Evolutionary conservation across 2,888 invertebrate species (phyloP).

Genomic region (Germaria angustata): DNA sequence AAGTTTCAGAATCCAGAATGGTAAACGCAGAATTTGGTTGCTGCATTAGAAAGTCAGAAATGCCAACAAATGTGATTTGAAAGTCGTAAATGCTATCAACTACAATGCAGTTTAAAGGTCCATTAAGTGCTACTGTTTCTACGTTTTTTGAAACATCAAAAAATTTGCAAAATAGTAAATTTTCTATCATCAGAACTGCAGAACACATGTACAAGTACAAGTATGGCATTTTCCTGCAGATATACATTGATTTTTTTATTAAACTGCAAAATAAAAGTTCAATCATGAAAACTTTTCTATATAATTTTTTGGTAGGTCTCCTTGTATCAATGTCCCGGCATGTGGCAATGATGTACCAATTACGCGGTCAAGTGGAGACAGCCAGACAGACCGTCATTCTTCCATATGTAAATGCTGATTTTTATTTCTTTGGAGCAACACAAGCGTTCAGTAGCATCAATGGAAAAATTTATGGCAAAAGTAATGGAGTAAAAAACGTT

Average conservation of each 20-base stretch:
- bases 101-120: no score
- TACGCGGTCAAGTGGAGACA: not conserved
- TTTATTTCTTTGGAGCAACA: not conserved
- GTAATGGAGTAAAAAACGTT: not conserved
- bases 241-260: not conserved
- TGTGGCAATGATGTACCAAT: slow-evolving; percentile 16
- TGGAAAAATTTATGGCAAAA: not conserved
- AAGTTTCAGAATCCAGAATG: no score
- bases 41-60: no score
- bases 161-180: no score
- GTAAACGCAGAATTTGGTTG: no score
- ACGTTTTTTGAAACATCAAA: not conserved
- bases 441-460: not conserved
- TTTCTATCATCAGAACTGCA: not conserved
- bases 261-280: not conserved
- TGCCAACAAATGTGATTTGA: no score
- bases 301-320: no score
- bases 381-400: not conserved
- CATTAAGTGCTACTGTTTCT: no score
- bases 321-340: not conserved
- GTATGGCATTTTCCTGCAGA: no score
- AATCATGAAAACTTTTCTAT: not conserved
- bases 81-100: no score
- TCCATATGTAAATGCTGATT: not conserved
- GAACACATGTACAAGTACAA: no score